These are phyloP conservation scores for Melieria picta DNA, from an alignment of 2,888 invertebrate genomes.

Conservation along the genomic window DNA sequence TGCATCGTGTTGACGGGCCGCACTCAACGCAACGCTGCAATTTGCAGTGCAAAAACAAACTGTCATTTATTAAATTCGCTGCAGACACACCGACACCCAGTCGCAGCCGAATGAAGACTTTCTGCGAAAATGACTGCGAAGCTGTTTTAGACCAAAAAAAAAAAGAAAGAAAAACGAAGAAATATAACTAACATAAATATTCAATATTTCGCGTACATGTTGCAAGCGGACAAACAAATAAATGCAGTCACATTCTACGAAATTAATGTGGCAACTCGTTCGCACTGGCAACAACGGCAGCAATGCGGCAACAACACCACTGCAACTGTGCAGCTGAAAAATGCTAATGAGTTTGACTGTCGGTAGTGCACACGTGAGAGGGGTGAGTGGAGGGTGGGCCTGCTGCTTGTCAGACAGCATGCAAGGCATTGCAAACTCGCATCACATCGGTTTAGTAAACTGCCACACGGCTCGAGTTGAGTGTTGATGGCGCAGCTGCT, in stretches of 20 bases:
- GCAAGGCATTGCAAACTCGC: conserved; percentile 40
- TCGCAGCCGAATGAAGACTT: too few species aligned
- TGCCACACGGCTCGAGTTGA: not conserved
- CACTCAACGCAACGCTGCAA: too few species aligned
- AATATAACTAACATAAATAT: not conserved
- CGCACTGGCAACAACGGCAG: not conserved
- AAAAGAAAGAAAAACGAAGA: not conserved
- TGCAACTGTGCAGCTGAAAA: conserved; percentile 21
- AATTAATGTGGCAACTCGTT: conserved; percentile 4
- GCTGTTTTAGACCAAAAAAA: too few species aligned
- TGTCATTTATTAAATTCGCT: conserved; percentile 9
- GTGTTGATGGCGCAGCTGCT: conserved; percentile 18
- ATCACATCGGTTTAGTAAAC: conserved; percentile 21
- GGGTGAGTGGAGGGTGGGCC: not conserved
- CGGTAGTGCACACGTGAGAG: conserved; percentile 4
- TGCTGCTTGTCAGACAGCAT: conserved; percentile 39
- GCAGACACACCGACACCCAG: not conserved
- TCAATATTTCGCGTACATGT: too few species aligned
- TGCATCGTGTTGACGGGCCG: too few species aligned
- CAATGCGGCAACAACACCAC: not conserved
- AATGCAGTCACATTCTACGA: not conserved
- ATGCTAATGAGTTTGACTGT: conserved; percentile 42
- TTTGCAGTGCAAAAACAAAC: not conserved
- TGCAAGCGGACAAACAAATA: not conserved
- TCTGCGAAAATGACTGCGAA: too few species aligned